A percentile compares a stretch with the other conserved stretches of the same genome.
Conservation (phyloP, 2,888 invertebrate species). For the Drosophila maculinotata region DNA sequence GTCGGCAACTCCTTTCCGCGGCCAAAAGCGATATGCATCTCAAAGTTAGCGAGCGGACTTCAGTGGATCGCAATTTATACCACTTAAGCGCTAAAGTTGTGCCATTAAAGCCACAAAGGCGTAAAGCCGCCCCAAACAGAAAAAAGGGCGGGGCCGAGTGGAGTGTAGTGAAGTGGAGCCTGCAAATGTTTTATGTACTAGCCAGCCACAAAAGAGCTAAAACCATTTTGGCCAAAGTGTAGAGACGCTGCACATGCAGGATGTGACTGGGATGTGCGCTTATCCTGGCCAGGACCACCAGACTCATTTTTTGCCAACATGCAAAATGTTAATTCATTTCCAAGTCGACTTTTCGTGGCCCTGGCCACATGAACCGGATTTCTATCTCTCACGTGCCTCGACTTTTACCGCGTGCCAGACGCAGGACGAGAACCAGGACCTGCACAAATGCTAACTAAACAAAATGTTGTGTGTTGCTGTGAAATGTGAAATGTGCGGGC, state of each 20-base stretch:
- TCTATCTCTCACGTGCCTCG: conserved; percentile 64
- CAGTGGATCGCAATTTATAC: conserved; percentile 68
- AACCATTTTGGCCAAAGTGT: conserved; percentile 47
- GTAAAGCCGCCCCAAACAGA: conserved; percentile 57
- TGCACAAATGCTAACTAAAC: conserved; percentile 51
- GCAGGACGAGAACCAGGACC: conserved; percentile 1
- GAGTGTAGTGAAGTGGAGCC: conserved; percentile 21
- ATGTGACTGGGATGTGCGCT: conserved; percentile 39
- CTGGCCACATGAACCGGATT: conserved; percentile 61
- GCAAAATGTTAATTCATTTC: conserved; percentile 79
- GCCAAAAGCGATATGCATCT: conserved; percentile 61
- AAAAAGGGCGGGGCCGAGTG: conserved; percentile 28
- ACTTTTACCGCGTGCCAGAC: conserved; percentile 13
- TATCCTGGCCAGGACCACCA: conserved; percentile 46
- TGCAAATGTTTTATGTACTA: conserved; percentile 67
- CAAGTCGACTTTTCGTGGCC: conserved; percentile 53
- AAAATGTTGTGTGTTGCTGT: conserved; percentile 47
- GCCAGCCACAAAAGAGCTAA: conserved; percentile 26
- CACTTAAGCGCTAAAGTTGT: conserved; percentile 75
- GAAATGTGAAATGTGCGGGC: conserved; percentile 49
- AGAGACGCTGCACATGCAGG: conserved; percentile 36
- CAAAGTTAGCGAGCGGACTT: conserved; percentile 36
- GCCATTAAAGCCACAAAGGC: conserved; percentile 74
- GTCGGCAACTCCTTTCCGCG: conserved; percentile 12
- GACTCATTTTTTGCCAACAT: conserved; percentile 52